Conservation (phyloP, 1,140 invertebrate species). For the Leucophenga varia region DNA sequence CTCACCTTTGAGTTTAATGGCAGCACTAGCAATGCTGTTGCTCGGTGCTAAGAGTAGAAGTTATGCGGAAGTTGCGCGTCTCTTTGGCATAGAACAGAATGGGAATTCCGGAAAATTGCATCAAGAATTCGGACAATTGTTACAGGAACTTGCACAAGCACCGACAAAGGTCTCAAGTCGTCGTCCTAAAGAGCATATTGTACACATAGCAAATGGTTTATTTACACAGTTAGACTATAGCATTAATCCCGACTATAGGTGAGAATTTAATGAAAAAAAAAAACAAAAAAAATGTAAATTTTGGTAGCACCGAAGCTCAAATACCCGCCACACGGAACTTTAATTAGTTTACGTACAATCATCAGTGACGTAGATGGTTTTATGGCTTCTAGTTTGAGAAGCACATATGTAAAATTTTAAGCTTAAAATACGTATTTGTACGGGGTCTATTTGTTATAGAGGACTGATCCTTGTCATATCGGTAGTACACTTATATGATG, state of each 20-base stretch:
- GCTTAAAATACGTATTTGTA: too few relatives aligned
- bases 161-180: conserved; percentile 13
- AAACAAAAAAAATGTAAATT: too few relatives aligned
- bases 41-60: conserved; percentile 41
- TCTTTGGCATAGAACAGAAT: conserved; percentile 20
- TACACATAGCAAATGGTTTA: conserved; percentile 60
- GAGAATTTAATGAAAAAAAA: too few relatives aligned
- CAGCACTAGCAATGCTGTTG: conserved; percentile 32
- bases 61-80: conserved; percentile 22
- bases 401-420: too few relatives aligned
- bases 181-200: conserved; percentile 24
- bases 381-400: too few relatives aligned
- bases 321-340: too few relatives aligned
- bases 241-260: conserved; percentile 60
- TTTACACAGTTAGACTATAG: conserved; percentile 63
- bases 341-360: too few relatives aligned
- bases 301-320: too few relatives aligned
- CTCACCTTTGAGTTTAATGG: conserved; percentile 39
- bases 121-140: conserved; percentile 35
- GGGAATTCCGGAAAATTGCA: conserved; percentile 25
- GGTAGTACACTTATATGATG: too few relatives aligned
- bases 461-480: too few relatives aligned
- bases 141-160: conserved; percentile 35
- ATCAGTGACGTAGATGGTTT: too few relatives aligned
- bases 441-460: too few relatives aligned